Percentiles rank a stretch among this genome's conserved stretches.
Conservation (phyloP, 2,113 vertebrate species). For the Macheiramphus alcinus region DNA sequence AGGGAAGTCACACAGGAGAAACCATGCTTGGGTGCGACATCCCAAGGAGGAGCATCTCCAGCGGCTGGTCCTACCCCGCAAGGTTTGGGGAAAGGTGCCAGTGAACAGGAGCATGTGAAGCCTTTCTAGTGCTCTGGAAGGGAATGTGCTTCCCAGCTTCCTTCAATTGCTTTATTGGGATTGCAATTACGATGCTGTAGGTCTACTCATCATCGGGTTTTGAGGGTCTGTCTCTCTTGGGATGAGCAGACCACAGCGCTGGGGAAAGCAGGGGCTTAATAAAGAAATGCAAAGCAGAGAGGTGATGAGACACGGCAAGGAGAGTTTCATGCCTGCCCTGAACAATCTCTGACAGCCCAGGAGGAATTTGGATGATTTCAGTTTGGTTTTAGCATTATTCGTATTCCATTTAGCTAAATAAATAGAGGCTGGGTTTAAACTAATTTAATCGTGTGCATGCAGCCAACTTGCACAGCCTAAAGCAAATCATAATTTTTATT, state of each 20-base stretch:
- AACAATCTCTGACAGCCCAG: background rate
- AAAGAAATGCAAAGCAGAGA: background rate
- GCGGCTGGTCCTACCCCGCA: background rate
- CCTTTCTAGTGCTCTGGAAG: background rate
- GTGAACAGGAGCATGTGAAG: background rate
- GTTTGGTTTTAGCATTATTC: background rate
- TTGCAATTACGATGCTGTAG: background rate
- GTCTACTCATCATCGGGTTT: background rate
- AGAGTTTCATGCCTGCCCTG: background rate
- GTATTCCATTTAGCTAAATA: slow-evolving; percentile 43
- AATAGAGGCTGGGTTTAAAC: slow-evolving; percentile 21
- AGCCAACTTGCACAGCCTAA: background rate
- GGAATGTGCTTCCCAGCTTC: background rate
- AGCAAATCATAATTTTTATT: background rate
- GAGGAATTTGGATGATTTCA: background rate
- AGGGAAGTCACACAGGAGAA: background rate
- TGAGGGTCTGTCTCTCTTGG: background rate
- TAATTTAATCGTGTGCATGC: background rate
- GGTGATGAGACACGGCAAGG: accelerated
- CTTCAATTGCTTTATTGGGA: background rate
- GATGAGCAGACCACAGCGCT: background rate
- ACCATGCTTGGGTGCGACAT: too few relatives aligned
- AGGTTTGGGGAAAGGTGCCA: background rate
- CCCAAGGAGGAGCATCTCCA: background rate
- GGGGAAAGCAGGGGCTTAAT: background rate